Conservation (phyloP, 1,140 invertebrate species). For the Chionoecetes opilio region DNA sequence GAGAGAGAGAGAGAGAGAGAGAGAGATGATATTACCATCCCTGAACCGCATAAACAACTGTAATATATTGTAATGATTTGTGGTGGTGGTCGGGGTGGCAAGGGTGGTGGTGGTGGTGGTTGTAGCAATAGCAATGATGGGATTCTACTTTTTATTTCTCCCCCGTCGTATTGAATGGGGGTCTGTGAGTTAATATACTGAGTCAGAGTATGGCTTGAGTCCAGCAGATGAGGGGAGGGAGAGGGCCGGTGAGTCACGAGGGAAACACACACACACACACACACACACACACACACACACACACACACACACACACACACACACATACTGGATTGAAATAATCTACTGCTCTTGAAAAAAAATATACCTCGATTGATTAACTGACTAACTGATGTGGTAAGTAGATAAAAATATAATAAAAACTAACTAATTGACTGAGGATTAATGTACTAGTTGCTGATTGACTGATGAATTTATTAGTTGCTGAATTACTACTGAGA, state of each 20-base stretch:
- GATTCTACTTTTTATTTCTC: background rate
- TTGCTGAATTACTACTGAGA: too few species aligned
- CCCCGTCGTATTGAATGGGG: background rate
- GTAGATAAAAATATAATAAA: too few species aligned
- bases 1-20: conserved; percentile 18
- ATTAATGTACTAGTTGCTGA: too few species aligned
- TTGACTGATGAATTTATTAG: too few species aligned
- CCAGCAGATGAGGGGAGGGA: background rate
- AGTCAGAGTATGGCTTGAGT: conserved; percentile 3
- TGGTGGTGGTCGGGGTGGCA: too few species aligned
- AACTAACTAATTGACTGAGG: too few species aligned
- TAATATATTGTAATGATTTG: too few species aligned
- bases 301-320: conserved; percentile 36
- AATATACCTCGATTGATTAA: background rate
- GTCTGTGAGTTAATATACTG: background rate
- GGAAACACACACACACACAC: background rate
- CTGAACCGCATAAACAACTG: too few species aligned
- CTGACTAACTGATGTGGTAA: too few species aligned
- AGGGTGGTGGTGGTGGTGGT: background rate
- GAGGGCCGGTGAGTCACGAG: background rate
- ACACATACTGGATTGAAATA: background rate
- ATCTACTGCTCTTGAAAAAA: too few species aligned
- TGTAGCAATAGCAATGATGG: background rate
- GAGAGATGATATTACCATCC: background rate
- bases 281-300: conserved; percentile 43